These are phyloP conservation scores for Meloe dianella DNA, from an alignment of 2,888 invertebrate genomes.

Conservation along the genomic window DNA sequence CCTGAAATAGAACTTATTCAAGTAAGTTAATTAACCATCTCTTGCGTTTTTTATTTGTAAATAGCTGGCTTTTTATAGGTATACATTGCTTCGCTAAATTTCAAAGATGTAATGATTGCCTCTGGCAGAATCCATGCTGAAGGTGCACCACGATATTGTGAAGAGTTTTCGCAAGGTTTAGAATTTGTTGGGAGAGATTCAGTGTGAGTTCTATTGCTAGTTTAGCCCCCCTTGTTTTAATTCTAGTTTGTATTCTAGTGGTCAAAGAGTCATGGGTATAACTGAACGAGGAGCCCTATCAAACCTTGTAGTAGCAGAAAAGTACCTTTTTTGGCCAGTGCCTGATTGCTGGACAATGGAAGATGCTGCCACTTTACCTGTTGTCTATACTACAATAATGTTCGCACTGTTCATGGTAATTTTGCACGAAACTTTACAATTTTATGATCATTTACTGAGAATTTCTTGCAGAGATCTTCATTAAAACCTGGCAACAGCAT, in stretches of 20 bases:
- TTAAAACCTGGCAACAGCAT: conserved; percentile 83
- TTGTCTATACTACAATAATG: conserved; percentile 82
- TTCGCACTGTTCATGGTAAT: background rate
- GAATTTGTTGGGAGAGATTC: conserved; percentile 66
- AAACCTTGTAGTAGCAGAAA: conserved; percentile 75
- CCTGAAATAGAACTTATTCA: conserved; percentile 3
- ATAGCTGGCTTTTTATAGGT: conserved; percentile 31
- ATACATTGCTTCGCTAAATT: conserved; percentile 84
- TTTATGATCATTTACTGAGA: background rate
- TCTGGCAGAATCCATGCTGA: background rate
- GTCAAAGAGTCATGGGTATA: conserved; percentile 89
- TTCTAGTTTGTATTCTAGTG: background rate
- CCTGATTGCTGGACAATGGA: conserved; percentile 88
- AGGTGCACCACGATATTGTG: conserved; percentile 61
- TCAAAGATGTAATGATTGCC: conserved; percentile 71
- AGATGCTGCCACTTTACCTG: conserved; percentile 91
- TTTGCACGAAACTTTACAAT: background rate
- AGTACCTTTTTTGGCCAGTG: conserved; percentile 72
- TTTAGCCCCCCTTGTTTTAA: too few relatives aligned
- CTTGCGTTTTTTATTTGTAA: too few relatives aligned
- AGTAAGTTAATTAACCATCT: background rate
- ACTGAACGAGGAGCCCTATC: conserved; percentile 88
- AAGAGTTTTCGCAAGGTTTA: conserved; percentile 79
- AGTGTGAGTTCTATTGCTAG: too few relatives aligned
- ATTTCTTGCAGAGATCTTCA: conserved; percentile 44